Base-by-base conservation (phyloP, 1,140 invertebrate species). In the Pogonognathellus flavescens region DNA sequence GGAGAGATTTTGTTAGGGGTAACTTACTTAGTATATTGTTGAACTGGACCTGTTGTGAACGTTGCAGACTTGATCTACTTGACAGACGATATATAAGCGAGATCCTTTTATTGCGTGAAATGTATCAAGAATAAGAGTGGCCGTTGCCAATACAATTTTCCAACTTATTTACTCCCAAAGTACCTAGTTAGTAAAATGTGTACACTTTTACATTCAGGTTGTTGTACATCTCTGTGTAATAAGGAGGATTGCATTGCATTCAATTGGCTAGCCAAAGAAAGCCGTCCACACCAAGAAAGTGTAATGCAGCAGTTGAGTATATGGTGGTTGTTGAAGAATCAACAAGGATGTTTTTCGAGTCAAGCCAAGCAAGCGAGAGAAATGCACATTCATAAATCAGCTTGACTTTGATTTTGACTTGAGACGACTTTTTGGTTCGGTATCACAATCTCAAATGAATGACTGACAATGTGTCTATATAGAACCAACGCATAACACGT, bases 321-420 rank as follows among this genome's bases (percentile, higher is more conserved):
- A 66, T 10, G 22, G 25, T 66, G 22, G 22, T 66, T 25, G 18
- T 66, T 41, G 31, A n/a, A 57, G n/a, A 2, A n/a, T 57, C n/a
- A n/a, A 57, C 11, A 57, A 57, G 53, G n/a, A 57, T 57, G 2
- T 57, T 57, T 57, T 13, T 57, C 11, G 10, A 57, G 53, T 9
- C 31, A 41, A 41, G 31, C 31, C 31, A n/a, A 57, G 53, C 31
- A 18, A 76, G 70, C 41, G 41, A 76, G 70, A 76, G 70, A 76
- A 76, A 76, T 76, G 70, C 41, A 76, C 70, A 76, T 76, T 76
- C 70, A 76, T 76, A 76, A 76, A 76, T 76, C 70, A 76, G 41
- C 41, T 50, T 76, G 70, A 76, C 70, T 76, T 76, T 66, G 62
- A 66, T 13, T 41, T 66, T 76, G 14, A 76, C 14, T 50, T 20